Percentiles rank a stretch among this genome's conserved stretches.
Evolutionary conservation across 2,113 vertebrate species (phyloP).

Genomic region (Lynx canadensis): DNA sequence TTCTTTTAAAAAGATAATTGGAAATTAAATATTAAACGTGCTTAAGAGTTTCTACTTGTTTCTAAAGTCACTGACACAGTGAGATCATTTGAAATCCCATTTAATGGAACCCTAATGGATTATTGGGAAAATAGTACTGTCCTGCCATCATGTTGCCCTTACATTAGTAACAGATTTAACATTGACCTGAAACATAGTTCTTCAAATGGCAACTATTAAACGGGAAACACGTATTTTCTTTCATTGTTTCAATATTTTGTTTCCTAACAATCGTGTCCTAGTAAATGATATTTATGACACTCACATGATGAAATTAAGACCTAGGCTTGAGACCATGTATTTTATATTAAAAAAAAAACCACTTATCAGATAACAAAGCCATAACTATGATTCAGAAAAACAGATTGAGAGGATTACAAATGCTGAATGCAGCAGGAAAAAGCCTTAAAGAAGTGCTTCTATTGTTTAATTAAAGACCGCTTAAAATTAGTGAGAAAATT

Average conservation of each 20-base stretch:
- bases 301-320: neutral
- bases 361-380: neutral
- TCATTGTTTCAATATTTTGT: neutral
- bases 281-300: neutral
- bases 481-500: neutral
- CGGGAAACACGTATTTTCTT: neutral
- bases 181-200: neutral
- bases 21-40: conserved; percentile 23
- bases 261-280: neutral
- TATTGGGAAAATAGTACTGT: neutral
- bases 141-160: neutral
- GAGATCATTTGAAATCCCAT: neutral
- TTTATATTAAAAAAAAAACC: neutral
- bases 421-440: neutral
- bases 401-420: neutral
- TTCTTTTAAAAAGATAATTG: conserved; percentile 14
- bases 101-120: neutral
- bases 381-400: neutral
- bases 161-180: neutral
- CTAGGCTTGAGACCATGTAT: neutral
- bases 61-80: neutral
- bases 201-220: neutral
- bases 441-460: neutral
- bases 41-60: conserved; percentile 5
- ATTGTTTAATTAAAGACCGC: neutral